Conservation (phyloP, 2,113 vertebrate species). For the Oreotragus oreotragus region DNA sequence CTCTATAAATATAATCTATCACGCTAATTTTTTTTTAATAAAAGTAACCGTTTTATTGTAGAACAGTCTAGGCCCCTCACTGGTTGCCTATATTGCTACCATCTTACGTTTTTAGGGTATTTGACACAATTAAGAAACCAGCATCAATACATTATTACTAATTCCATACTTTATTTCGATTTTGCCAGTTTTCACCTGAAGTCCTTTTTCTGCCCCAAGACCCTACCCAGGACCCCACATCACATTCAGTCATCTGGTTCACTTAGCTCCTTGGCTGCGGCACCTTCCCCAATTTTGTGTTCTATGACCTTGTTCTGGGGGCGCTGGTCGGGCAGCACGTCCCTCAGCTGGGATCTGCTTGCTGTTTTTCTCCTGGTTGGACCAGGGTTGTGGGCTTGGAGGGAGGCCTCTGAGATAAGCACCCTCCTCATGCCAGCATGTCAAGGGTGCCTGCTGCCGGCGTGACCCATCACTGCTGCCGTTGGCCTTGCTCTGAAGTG, state of each 20-base stretch:
- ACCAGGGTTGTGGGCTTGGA: not conserved
- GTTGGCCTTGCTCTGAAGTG: not conserved
- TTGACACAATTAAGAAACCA: not conserved
- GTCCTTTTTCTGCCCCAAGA: not conserved
- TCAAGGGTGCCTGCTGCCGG: not conserved
- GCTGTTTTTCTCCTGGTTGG: not conserved
- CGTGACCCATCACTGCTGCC: too few relatives aligned
- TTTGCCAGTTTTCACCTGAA: not conserved
- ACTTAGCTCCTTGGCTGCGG: not conserved
- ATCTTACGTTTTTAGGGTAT: too few relatives aligned
- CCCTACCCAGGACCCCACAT: not conserved
- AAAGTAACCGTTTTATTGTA: not conserved
- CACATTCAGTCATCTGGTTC: not conserved
- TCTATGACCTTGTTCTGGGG: not conserved
- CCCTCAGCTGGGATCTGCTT: not conserved
- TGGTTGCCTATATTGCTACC: not conserved
- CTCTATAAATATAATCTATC: not conserved
- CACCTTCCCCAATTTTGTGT: not conserved
- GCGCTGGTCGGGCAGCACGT: not conserved
- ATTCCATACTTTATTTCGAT: not conserved
- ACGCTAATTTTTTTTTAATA: not conserved
- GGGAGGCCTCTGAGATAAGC: not conserved
- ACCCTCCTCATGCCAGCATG: not conserved
- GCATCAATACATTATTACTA: too few relatives aligned
- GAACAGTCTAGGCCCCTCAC: not conserved